Evolutionary conservation across 2,888 invertebrate genomes (phyloP).

Genomic region (Aromia moschata): DNA sequence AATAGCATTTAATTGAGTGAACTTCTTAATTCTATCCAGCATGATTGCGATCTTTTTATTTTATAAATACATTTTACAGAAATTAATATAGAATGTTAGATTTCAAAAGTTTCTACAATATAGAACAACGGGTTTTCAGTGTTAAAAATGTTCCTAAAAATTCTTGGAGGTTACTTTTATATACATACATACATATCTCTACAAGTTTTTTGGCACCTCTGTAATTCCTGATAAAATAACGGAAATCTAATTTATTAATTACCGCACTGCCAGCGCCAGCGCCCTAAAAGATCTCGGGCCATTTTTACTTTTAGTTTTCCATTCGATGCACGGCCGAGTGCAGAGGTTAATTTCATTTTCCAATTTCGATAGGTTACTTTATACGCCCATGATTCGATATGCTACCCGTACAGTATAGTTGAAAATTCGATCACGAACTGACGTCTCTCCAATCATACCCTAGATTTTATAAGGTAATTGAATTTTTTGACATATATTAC

Average conservation of each 20-base stretch:
- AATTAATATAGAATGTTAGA: not conserved
- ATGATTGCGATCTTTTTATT: conserved; percentile 6
- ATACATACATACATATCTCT: too few species aligned
- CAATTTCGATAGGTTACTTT: conserved; percentile 39
- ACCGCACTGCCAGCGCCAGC: too few species aligned
- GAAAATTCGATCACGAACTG: conserved; percentile 35
- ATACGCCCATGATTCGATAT: conserved; percentile 19
- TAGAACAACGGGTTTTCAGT: too few species aligned
- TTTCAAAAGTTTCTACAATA: too few species aligned
- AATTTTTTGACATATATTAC: conserved; percentile 27
- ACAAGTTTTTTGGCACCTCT: too few species aligned
- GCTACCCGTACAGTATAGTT: conserved; percentile 28
- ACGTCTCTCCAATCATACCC: conserved; percentile 34
- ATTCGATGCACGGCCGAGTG: conserved; percentile 29
- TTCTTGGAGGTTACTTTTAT: too few species aligned
- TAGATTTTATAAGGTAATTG: conserved; percentile 35
- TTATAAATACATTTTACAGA: not conserved
- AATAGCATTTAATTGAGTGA: conserved; percentile 32
- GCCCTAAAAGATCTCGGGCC: conserved; percentile 17
- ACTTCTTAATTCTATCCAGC: conserved; percentile 21
- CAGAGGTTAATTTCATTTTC: conserved; percentile 40
- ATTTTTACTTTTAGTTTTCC: conserved; percentile 23
- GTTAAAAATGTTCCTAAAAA: too few species aligned
- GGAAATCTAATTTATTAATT: too few species aligned
- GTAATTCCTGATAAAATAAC: too few species aligned